A percentile compares a stretch with the other conserved stretches of the same genome.
Evolutionary conservation across 1,140 invertebrate species (phyloP).

Genomic region (Ooceraea biroi): DNA sequence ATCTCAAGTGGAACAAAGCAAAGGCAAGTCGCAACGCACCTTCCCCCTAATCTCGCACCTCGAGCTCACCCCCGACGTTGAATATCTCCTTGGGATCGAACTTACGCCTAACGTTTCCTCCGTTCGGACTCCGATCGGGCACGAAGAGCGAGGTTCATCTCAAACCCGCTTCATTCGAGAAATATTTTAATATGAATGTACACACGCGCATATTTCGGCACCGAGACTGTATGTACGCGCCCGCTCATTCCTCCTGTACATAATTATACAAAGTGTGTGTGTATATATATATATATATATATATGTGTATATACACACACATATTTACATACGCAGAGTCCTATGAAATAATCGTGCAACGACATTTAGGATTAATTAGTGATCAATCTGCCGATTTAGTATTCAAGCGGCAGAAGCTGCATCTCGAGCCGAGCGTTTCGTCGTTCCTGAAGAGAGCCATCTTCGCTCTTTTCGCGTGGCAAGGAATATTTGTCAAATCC

Average conservation of each 20-base stretch:
- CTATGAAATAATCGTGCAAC: slow-evolving; percentile 76
- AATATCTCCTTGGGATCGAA: background rate
- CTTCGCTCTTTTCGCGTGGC: background rate
- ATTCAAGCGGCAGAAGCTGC: background rate
- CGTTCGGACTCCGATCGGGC: slow-evolving; percentile 2
- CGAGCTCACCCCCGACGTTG: background rate
- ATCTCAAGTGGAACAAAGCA: slow-evolving; percentile 56
- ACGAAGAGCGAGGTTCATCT: slow-evolving; percentile 2
- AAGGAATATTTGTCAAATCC: background rate
- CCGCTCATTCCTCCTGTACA: slow-evolving; percentile 41
- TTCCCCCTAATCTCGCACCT: background rate
- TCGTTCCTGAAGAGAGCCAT: background rate
- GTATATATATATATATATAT: slow-evolving; percentile 49
- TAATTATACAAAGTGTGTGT: slow-evolving; percentile 69
- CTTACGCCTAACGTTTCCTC: background rate
- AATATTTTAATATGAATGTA: slow-evolving; percentile 73
- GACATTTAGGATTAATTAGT: slow-evolving; percentile 75
- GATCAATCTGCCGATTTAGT: slow-evolving; percentile 13
- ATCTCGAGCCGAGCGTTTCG: slow-evolving; percentile 13
- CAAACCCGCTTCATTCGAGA: slow-evolving; percentile 60
- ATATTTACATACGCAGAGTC: slow-evolving; percentile 38
- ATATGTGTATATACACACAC: slow-evolving; percentile 54
- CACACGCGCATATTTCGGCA: slow-evolving; percentile 47
- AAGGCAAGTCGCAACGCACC: slow-evolving; percentile 36
- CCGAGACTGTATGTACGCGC: slow-evolving; percentile 20